Conservation (phyloP, 2,113 vertebrate species). For the Plecturocebus donacophilus region DNA sequence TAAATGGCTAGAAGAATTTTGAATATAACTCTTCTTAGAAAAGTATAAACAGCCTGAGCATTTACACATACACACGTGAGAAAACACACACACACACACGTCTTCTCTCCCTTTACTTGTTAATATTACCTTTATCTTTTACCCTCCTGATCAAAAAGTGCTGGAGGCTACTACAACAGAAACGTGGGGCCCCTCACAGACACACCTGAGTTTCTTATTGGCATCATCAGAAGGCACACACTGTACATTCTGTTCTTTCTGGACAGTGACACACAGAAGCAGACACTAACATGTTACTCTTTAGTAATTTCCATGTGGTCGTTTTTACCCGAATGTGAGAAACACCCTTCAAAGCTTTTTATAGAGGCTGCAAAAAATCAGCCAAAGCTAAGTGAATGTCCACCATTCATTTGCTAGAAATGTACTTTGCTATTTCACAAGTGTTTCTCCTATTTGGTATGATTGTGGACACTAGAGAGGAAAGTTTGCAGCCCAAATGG, state of each 20-base stretch:
- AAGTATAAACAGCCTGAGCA: background rate
- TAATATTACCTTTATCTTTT: background rate
- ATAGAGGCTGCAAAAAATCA: background rate
- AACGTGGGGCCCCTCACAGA: background rate
- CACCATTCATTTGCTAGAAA: background rate
- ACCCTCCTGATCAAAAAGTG: background rate
- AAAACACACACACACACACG: fast-evolving
- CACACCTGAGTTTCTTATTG: background rate
- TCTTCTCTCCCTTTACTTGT: background rate
- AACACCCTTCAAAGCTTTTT: background rate
- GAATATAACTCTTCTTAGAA: background rate
- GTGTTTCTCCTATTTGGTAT: background rate
- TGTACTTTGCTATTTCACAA: background rate
- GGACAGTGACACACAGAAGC: background rate
- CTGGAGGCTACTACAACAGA: background rate
- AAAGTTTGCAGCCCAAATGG: background rate
- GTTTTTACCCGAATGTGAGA: background rate
- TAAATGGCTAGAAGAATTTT: background rate
- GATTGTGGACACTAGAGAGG: background rate
- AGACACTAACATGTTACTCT: background rate
- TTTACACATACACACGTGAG: background rate
- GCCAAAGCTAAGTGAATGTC: background rate
- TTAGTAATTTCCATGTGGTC: background rate
- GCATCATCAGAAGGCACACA: background rate
- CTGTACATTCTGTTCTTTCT: background rate